These are phyloP conservation scores for Calameuta idolon DNA, from an alignment of 2,888 invertebrate genomes.

Conservation along the genomic window DNA sequence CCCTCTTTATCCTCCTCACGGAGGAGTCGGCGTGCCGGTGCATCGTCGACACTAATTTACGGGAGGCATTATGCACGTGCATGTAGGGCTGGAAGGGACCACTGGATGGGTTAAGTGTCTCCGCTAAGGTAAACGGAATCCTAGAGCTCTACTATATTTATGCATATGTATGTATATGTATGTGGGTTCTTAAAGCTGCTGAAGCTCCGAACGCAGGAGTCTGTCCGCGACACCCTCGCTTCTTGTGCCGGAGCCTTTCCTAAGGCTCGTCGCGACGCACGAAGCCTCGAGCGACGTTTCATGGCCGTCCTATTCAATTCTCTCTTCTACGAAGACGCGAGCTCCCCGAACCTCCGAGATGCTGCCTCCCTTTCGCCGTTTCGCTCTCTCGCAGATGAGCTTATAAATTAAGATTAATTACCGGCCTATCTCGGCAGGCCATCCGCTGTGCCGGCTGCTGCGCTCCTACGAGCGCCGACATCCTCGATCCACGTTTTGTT, in stretches of 20 bases:
- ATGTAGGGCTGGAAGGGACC: too few relatives aligned
- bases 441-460: background rate
- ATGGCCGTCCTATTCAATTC: slow-evolving; percentile 19
- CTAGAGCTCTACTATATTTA: too few relatives aligned
- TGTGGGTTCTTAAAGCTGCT: background rate
- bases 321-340: slow-evolving; percentile 18
- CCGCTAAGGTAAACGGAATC: too few relatives aligned
- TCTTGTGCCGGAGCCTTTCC: background rate
- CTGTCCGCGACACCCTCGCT: background rate
- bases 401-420: slow-evolving; percentile 39
- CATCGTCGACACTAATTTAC: too few relatives aligned
- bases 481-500: too few relatives aligned
- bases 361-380: background rate
- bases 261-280: background rate
- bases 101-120: too few relatives aligned
- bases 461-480: too few relatives aligned
- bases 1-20: too few relatives aligned
- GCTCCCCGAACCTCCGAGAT: background rate
- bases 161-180: background rate
- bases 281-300: background rate
- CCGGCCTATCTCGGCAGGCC: slow-evolving; percentile 27
- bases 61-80: too few relatives aligned
- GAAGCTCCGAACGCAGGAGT: background rate
- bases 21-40: too few relatives aligned
- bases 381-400: slow-evolving; percentile 17